Base-by-base conservation (phyloP, 2,797 vertebrate species). In the Sebastes wilsoni region DNA sequence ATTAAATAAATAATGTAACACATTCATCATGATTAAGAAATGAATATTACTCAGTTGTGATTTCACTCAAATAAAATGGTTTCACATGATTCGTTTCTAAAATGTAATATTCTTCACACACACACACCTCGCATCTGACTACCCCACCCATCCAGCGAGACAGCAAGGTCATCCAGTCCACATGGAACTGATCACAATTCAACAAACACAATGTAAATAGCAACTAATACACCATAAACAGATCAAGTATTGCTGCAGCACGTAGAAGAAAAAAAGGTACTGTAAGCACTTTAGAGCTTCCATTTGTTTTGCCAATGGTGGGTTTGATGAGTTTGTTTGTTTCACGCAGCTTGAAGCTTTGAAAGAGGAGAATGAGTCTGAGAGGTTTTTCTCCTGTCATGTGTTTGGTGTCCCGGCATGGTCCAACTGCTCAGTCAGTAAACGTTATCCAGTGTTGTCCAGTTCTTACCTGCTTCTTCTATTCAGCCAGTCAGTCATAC, bases 111-210 rank as follows among this genome's bases (percentile, higher is more conserved):
- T 56, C 8, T 27, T 30, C 9, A 38, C 58, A 34, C 42, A 62
- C 42, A 64, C 42, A 46, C 42, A 7, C 6, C 22, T 49, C 23
- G 0, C 58, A 75, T 20, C 28, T 77, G 59, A 34, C 49, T 60
- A 56, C 73, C 23, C 20, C 72, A 66, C 69, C 58, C 58, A 74
- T 66, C 5, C 59, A 66, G 32, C 8, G 1, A 36, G 30, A 74
- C 66, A 66, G 54, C 66, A 23, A 18, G n/a, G 16, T 32, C 81
- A 18, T 75, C 20, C 34, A 8, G 52, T 49, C 79, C 88, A 92
- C 79, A 83, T 86, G 88, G 84, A 90, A 85, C 61, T 83, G 71
- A 88, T 88, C 85, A 84, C 36, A 72, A 42, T 62, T 78, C 62
- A 82, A 66, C 72, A 81, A 74, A 76, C 74, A 79, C 65, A 60